Conservation (phyloP, 2,888 invertebrate species). For the Noctua janthe region DNA sequence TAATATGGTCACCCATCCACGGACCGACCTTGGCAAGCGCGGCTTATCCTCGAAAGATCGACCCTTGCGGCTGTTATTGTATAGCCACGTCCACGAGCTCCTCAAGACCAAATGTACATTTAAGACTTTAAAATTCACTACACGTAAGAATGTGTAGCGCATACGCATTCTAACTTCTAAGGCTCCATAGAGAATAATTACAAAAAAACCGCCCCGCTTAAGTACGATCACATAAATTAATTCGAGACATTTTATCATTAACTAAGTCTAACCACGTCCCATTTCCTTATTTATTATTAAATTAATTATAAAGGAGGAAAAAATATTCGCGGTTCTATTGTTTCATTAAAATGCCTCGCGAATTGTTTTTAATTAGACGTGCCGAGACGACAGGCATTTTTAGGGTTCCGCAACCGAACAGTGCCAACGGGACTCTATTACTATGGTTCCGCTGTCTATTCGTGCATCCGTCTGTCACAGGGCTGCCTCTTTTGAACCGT, state of each 20-base stretch:
- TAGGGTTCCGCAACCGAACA: neutral
- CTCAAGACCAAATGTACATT: too few species aligned
- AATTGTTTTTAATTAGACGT: conserved; percentile 63
- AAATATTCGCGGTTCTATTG: conserved; percentile 60
- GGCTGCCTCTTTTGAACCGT: neutral
- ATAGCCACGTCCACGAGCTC: too few species aligned
- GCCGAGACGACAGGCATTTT: conserved; percentile 17
- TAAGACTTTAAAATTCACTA: neutral
- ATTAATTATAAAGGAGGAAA: conserved; percentile 45
- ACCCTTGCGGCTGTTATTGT: too few species aligned
- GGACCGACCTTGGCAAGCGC: neutral
- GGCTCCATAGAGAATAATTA: neutral
- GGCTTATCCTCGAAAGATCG: neutral
- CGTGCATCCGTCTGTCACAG: neutral
- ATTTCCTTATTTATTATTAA: conserved; percentile 57
- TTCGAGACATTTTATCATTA: conserved; percentile 34
- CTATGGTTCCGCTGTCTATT: neutral
- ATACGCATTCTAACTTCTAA: neutral
- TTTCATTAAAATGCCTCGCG: conserved; percentile 62
- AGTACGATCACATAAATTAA: conserved; percentile 22
- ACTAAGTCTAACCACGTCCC: conserved; percentile 43
- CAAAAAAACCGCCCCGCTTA: neutral
- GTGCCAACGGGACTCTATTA: neutral
- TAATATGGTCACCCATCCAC: neutral
- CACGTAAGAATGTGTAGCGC: neutral